Percentiles rank a stretch among this genome's conserved stretches.
Conservation (phyloP, 2,113 vertebrate species). For the Electrona antarctica region DNA sequence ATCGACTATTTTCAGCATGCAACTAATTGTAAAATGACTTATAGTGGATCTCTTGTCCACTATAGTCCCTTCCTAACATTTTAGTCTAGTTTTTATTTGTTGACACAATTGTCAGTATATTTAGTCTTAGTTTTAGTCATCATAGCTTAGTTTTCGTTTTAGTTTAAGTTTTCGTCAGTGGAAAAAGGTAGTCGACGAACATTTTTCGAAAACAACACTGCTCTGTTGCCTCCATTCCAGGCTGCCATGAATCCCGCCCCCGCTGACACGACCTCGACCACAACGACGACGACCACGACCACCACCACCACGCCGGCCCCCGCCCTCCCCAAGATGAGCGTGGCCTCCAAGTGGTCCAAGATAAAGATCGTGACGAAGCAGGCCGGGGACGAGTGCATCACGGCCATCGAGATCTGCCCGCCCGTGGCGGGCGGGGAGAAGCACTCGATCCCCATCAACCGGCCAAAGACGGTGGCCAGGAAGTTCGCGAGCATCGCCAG, state of each 20-base stretch:
- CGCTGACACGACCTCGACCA: conserved; percentile 12
- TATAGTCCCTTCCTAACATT: no score
- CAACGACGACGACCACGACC: background rate
- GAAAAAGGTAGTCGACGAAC: no score
- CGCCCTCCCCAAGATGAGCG: conserved; percentile 60
- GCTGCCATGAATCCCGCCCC: conserved; percentile 54
- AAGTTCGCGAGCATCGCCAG: conserved; percentile 98
- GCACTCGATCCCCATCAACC: conserved; percentile 83
- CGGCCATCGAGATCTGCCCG: conserved; percentile 93
- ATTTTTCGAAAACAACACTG: no score
- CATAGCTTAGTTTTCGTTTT: no score
- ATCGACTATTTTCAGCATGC: no score
- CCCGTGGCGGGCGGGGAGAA: conserved; percentile 82
- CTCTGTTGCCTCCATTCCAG: conserved; percentile 31
- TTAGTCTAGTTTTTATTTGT: no score
- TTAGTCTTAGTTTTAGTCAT: no score
- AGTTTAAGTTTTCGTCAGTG: no score
- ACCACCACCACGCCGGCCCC: conserved; percentile 30
- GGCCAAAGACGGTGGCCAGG: conserved; percentile 87
- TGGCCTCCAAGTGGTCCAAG: conserved; percentile 92
- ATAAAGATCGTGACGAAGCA: conserved; percentile 98
- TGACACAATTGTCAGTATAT: no score
- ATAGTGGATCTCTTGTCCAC: no score
- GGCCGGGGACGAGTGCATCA: conserved; percentile 92
- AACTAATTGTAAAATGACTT: no score